phyloP scores from a whole-genome alignment of 2,888 invertebrate species.

The Nomada ferruginata region DNA sequence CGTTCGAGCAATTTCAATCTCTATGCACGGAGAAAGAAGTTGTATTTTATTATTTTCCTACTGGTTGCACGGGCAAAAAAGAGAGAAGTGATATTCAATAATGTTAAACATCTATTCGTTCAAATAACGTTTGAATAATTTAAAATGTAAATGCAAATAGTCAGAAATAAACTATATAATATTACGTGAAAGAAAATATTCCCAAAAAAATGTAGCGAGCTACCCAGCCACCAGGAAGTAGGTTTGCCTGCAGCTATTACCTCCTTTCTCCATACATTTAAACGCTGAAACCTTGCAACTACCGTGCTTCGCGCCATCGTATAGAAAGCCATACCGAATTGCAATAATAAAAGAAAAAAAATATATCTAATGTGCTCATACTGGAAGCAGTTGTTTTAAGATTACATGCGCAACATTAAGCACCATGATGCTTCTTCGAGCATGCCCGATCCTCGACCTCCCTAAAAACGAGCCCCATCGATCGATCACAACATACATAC shows the following conservation, averaged over 20 bases:
- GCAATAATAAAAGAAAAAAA: conserved; percentile 1
- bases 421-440: conserved; percentile 27
- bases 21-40: conserved; percentile 43
- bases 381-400: conserved; percentile 23
- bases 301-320: conserved; percentile 15
- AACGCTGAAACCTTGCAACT: conserved; percentile 14
- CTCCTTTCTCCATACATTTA: conserved; percentile 53
- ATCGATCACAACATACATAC: conserved; percentile 28
- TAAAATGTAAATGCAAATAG: background rate
- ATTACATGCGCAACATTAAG: conserved; percentile 2
- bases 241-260: background rate
- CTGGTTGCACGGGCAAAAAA: background rate
- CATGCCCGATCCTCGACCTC: conserved; percentile 37
- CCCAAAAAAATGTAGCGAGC: background rate
- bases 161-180: background rate
- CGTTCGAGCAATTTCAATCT: conserved; percentile 7
- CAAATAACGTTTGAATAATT: background rate
- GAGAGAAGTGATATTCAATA: background rate
- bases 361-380: background rate
- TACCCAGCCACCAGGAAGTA: background rate
- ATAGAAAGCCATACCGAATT: conserved; percentile 22
- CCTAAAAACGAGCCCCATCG: conserved; percentile 26
- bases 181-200: background rate
- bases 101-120: background rate
- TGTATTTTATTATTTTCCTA: background rate